Evolutionary conservation across 2,888 invertebrate genomes (phyloP).

Genomic region (Netelia virgata): DNA sequence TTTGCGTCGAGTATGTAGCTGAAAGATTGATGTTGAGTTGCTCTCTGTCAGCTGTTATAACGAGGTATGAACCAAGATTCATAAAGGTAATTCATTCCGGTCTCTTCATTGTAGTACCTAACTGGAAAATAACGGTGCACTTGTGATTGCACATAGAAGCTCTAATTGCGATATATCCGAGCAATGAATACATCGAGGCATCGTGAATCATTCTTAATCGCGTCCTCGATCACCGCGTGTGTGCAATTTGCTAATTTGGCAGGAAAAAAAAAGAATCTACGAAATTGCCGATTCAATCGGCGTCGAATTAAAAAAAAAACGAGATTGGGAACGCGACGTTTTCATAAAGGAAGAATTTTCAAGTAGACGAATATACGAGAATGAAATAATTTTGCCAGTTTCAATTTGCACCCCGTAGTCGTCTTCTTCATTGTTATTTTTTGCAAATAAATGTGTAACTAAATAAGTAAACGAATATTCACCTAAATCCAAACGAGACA

Average conservation of each 20-base stretch:
- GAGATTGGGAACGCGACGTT: no score
- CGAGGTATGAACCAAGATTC: slow-evolving; percentile 77
- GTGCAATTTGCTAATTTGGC: slow-evolving; percentile 15
- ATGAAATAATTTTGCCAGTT: no score
- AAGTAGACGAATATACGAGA: no score
- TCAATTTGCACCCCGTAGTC: no score
- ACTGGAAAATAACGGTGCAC: slow-evolving; percentile 80
- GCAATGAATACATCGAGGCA: slow-evolving; percentile 61
- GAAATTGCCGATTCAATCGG: slow-evolving; percentile 35
- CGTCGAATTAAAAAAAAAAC: slow-evolving; percentile 30
- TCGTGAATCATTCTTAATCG: slow-evolving; percentile 47
- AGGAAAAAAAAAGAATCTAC: slow-evolving; percentile 3
- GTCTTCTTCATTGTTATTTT: no score
- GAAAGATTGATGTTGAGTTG: slow-evolving; percentile 48
- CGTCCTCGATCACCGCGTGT: slow-evolving; percentile 22
- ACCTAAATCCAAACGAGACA: neutral
- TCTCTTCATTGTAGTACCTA: slow-evolving; percentile 80
- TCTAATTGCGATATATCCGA: slow-evolving; percentile 74
- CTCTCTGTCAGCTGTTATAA: slow-evolving; percentile 64
- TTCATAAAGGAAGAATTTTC: no score
- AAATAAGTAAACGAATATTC: neutral
- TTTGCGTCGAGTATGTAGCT: slow-evolving; percentile 2
- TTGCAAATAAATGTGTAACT: neutral
- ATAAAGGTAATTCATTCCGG: slow-evolving; percentile 79
- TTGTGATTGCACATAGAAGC: slow-evolving; percentile 78